Evolutionary conservation across 53 echinoderm and acorn worm species (phyloP).

Genomic region (Holothuria scabra): DNA sequence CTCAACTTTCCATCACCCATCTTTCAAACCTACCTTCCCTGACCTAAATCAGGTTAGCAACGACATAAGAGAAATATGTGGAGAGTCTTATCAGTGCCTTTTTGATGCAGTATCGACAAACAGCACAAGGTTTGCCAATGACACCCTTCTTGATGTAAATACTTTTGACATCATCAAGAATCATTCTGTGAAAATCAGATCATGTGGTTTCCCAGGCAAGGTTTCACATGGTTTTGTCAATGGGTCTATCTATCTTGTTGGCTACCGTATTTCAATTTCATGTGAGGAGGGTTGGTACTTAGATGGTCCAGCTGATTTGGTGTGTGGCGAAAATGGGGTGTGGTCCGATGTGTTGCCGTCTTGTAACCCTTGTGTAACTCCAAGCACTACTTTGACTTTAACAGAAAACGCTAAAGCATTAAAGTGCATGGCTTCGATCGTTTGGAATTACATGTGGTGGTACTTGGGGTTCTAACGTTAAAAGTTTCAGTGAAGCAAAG

Average conservation of each 20-base stretch:
- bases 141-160: conserved; percentile 36
- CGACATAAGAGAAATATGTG: conserved; percentile 59
- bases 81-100: conserved; percentile 47
- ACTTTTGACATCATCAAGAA: conserved; percentile 25
- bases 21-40: conserved; percentile 53
- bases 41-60: conserved; percentile 47
- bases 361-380: not conserved
- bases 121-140: conserved; percentile 57
- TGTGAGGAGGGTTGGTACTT: conserved; percentile 9
- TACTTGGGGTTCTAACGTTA: too few relatives aligned
- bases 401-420: too few relatives aligned
- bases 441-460: too few relatives aligned
- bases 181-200: conserved; percentile 51
- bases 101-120: conserved; percentile 52
- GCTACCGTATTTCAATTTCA: not conserved
- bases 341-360: conserved; percentile 14
- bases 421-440: too few relatives aligned
- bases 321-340: not conserved
- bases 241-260: conserved; percentile 19
- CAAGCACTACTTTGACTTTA: too few relatives aligned
- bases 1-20: conserved; percentile 48
- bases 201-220: conserved; percentile 59
- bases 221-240: conserved; percentile 31
- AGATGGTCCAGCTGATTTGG: not conserved
- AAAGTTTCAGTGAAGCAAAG: too few relatives aligned